A percentile compares a stretch with the other conserved stretches of the same genome.
Conservation (phyloP, 1,140 invertebrate genomes). For the Calephelis nemesis region DNA sequence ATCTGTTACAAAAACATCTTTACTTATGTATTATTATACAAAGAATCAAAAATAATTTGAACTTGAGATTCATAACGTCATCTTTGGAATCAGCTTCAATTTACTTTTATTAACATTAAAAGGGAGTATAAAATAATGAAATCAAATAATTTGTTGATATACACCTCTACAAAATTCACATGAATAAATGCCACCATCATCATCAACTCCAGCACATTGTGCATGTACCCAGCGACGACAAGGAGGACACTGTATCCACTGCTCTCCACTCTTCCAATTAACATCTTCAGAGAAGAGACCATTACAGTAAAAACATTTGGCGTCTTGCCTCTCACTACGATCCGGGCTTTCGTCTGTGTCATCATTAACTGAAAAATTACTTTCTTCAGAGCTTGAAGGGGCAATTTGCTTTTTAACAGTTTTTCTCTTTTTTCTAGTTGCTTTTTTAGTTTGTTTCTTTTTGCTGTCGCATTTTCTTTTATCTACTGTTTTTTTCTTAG, state of each 20-base stretch:
- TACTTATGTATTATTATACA: neutral
- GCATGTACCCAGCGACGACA: neutral
- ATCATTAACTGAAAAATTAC: constrained; percentile 29
- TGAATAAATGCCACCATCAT: neutral
- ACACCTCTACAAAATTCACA: neutral
- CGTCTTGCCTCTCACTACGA: no score
- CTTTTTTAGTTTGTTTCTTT: no score
- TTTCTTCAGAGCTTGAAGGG: constrained; percentile 26
- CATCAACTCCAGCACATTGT: neutral
- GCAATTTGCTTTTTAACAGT: neutral
- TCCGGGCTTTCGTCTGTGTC: constrained; percentile 26
- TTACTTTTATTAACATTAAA: neutral
- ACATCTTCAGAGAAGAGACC: constrained; percentile 33
- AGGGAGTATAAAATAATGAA: no score
- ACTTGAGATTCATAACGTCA: constrained; percentile 2
- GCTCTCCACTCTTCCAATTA: constrained; percentile 11
- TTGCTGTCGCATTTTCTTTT: no score
- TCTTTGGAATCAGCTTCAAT: constrained; percentile 2
- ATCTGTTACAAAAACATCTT: neutral
- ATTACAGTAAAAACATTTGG: constrained; percentile 25
- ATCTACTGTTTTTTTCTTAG: no score
- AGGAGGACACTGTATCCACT: constrained; percentile 23
- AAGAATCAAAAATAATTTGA: neutral
- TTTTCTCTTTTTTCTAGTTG: no score
- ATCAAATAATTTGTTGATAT: neutral